A percentile compares a stretch with the other conserved stretches of the same genome.
phyloP scores from a whole-genome alignment of 2,888 invertebrate genomes.

The Chymomyza amoena region DNA sequence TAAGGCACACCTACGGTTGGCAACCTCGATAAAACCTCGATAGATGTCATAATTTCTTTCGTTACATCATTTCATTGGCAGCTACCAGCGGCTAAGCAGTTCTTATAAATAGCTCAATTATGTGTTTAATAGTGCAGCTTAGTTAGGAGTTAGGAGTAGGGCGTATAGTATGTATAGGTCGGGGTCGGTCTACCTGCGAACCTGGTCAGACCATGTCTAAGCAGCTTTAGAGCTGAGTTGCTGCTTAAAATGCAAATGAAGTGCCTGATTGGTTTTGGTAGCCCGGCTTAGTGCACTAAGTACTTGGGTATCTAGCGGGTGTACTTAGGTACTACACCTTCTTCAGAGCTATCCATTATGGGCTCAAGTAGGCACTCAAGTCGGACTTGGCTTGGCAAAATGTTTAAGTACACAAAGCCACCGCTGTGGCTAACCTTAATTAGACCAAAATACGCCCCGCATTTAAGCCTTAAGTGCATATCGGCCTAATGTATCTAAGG shows the following conservation, averaged over 20 bases:
- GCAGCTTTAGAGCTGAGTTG: constrained; percentile 40
- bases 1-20: constrained; percentile 66
- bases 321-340: constrained; percentile 18
- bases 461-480: constrained; percentile 1
- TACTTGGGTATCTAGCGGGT: constrained; percentile 22
- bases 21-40: constrained; percentile 44
- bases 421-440: neutral
- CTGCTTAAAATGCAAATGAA: constrained; percentile 65
- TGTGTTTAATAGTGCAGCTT: constrained; percentile 50
- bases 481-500: constrained; percentile 20
- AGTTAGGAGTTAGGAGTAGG: no score
- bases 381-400: constrained; percentile 11
- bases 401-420: neutral
- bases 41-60: constrained; percentile 25
- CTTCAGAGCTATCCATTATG: constrained; percentile 39
- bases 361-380: constrained; percentile 44
- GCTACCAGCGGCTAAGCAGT: neutral
- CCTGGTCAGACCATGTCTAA: constrained; percentile 27
- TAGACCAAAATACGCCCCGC: constrained; percentile 22
- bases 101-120: constrained; percentile 65
- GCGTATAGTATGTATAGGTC: no score
- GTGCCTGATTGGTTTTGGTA: constrained; percentile 55
- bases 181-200: neutral
- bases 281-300: constrained; percentile 19
- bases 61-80: constrained; percentile 49